Evolutionary conservation across 2,888 invertebrate genomes (phyloP).

Genomic region (Myopa testacea): DNA sequence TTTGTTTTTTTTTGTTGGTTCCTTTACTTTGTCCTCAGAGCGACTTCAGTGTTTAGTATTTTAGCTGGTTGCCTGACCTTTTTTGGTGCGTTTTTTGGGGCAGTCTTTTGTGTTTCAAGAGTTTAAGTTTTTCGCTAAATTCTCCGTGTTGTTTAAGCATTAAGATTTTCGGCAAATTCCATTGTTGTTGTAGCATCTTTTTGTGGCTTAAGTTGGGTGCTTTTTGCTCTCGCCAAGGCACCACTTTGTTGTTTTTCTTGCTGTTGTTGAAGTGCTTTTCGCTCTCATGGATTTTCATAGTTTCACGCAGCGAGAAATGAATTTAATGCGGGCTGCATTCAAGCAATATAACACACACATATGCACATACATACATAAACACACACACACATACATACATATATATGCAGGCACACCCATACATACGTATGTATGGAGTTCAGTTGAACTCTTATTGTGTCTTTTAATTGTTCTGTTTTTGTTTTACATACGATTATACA

Average conservation of each 20-base stretch:
- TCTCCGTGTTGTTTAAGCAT: neutral
- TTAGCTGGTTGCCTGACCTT: neutral
- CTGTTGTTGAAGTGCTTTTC: neutral
- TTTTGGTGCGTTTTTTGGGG: neutral
- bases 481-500: no score
- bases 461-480: neutral
- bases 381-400: constrained; percentile 18
- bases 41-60: neutral
- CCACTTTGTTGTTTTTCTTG: neutral
- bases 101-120: neutral
- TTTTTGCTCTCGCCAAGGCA: neutral
- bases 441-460: neutral
- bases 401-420: neutral
- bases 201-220: neutral
- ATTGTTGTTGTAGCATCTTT: neutral
- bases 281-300: neutral
- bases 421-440: no score
- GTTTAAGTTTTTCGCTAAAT: neutral
- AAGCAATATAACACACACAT: neutral
- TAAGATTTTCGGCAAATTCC: neutral
- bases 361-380: constrained; percentile 8
- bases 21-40: neutral
- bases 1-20: no score
- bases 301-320: neutral
- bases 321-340: neutral